Conservation (phyloP, 2,888 invertebrate genomes). For the Caenorhabditis uteleia region DNA sequence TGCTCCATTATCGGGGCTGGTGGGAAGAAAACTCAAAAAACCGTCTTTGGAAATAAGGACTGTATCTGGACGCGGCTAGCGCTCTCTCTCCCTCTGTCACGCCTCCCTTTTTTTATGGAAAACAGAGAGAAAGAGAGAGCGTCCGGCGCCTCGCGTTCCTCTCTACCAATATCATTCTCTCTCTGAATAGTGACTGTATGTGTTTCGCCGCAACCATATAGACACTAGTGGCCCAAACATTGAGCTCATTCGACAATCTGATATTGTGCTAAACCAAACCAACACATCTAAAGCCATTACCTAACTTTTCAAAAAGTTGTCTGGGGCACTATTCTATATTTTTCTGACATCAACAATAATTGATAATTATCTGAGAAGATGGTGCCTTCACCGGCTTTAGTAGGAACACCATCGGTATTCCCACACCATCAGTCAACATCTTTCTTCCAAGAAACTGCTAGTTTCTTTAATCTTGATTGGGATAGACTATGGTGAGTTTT, state of each 20-base stretch:
- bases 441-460: conserved; percentile 41
- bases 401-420: conserved; percentile 40
- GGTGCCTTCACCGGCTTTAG: conserved; percentile 46
- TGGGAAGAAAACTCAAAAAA: too few species aligned
- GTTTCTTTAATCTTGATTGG: conserved; percentile 40
- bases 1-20: too few species aligned
- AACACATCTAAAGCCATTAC: conserved; percentile 8
- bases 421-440: conserved; percentile 45
- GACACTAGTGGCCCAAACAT: too few species aligned
- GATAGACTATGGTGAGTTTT: conserved; percentile 33
- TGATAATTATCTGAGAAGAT: conserved; percentile 18
- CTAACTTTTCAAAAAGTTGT: conserved; percentile 20
- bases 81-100: background rate
- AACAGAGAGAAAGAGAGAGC: background rate
- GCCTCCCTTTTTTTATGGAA: background rate
- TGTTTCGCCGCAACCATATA: too few species aligned
- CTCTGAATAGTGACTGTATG: too few species aligned
- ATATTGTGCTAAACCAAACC: too few species aligned
- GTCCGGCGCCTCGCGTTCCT: background rate
- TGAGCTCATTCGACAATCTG: too few species aligned
- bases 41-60: too few species aligned
- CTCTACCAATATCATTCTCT: too few species aligned
- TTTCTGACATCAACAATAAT: conserved; percentile 7
- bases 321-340: conserved; percentile 10
- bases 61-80: background rate